Conservation (phyloP, 1,140 invertebrate species). For the Tribolium castaneum region DNA sequence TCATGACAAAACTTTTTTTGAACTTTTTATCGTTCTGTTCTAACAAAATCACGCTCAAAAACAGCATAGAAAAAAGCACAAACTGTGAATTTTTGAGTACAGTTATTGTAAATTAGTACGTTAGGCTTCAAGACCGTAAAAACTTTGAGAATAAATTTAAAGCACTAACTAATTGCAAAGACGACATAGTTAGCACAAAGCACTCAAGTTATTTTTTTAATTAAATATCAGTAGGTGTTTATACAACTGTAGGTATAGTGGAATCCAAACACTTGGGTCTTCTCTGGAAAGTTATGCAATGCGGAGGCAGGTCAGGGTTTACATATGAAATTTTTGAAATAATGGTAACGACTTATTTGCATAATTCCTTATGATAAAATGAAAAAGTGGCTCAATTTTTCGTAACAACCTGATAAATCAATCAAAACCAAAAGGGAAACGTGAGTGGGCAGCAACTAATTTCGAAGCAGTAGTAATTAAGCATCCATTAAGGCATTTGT, state of each 20-base stretch:
- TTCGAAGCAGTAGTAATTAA: constrained; percentile 7
- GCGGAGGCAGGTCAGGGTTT: background rate
- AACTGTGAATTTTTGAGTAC: no score
- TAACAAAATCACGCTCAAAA: no score
- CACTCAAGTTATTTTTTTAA: constrained; percentile 2
- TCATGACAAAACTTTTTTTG: no score
- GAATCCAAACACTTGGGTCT: background rate
- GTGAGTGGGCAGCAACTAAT: constrained; percentile 17
- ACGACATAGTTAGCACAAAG: background rate
- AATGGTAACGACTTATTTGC: background rate
- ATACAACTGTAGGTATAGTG: background rate
- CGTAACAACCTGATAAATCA: background rate
- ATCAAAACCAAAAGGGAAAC: background rate
- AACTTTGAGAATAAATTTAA: background rate
- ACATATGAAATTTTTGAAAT: background rate
- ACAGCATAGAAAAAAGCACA: no score
- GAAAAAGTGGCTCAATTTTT: background rate
- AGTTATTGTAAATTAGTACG: no score
- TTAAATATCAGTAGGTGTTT: background rate
- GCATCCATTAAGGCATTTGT: constrained; percentile 24
- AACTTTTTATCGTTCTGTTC: no score
- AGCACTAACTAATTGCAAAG: background rate
- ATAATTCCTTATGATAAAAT: background rate
- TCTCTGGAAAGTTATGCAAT: background rate
- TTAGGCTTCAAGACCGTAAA: no score